Evolutionary conservation across 2,113 vertebrate species (phyloP).

Genomic region (Sebastes schlegelii): DNA sequence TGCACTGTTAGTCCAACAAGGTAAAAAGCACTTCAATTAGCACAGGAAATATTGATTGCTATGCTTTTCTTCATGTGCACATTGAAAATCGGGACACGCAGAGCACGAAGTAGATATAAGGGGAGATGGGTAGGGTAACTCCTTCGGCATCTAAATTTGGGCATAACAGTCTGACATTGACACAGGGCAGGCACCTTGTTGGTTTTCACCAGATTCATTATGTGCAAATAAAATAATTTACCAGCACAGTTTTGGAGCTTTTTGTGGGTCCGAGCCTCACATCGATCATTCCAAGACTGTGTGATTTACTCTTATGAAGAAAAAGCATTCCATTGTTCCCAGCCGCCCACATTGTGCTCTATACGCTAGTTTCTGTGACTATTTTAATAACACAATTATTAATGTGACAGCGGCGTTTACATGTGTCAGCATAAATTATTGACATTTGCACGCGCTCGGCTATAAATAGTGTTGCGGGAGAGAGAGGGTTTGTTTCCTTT

Average conservation of each 20-base stretch:
- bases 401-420: constrained; percentile 76
- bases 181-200: constrained; percentile 51
- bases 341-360: constrained; percentile 24
- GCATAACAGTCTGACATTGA: constrained; percentile 77
- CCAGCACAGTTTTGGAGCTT: not conserved
- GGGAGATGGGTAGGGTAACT: constrained; percentile 69
- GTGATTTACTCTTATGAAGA: constrained; percentile 3
- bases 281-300: not conserved
- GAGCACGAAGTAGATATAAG: constrained; percentile 68
- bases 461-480: constrained; percentile 73
- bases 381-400: constrained; percentile 73
- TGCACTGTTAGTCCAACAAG: constrained; percentile 71
- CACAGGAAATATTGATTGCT: constrained; percentile 86
- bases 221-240: constrained; percentile 31
- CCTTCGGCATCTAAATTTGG: constrained; percentile 76
- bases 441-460: constrained; percentile 68
- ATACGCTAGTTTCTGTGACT: constrained; percentile 51
- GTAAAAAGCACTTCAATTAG: constrained; percentile 87
- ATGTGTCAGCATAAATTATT: constrained; percentile 80
- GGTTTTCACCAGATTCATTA: constrained; percentile 34
- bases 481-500: constrained; percentile 57
- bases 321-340: constrained; percentile 16
- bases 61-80: constrained; percentile 80
- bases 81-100: constrained; percentile 80
- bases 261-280: not conserved